These are phyloP conservation scores for Frankliniella fusca DNA, from an alignment of 2,888 invertebrate species.

Conservation along the genomic window DNA sequence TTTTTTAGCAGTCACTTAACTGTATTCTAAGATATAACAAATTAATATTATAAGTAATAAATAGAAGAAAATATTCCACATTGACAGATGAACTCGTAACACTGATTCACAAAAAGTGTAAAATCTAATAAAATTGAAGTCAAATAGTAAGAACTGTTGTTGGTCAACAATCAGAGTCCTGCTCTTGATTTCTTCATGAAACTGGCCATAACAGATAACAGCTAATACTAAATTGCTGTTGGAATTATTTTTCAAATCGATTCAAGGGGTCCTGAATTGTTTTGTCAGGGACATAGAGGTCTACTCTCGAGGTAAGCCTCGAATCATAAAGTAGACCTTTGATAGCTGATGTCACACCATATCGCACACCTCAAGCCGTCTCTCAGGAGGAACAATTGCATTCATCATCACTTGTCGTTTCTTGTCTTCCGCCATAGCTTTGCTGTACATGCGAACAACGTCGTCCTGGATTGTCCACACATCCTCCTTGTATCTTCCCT, in stretches of 20 bases:
- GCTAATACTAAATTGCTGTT: too few species aligned
- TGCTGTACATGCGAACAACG: not conserved
- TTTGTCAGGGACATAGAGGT: not conserved
- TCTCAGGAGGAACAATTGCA: not conserved
- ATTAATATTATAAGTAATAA: not conserved
- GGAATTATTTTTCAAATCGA: not conserved
- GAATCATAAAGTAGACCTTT: not conserved
- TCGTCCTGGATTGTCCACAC: not conserved
- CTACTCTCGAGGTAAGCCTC: conserved; percentile 6
- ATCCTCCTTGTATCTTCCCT: not conserved
- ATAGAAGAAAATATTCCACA: not conserved
- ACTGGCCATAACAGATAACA: too few species aligned
- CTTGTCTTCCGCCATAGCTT: conserved; percentile 6
- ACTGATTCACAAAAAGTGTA: not conserved
- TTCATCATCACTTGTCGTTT: not conserved
- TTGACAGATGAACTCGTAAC: not conserved
- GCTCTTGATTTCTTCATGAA: too few species aligned
- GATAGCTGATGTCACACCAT: not conserved
- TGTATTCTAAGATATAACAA: not conserved
- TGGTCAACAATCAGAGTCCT: too few species aligned
- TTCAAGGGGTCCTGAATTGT: too few species aligned
- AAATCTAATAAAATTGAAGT: not conserved
- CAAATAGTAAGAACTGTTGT: not conserved
- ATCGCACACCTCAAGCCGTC: not conserved
- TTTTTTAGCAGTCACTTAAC: not conserved